Base-by-base conservation (phyloP, 2,113 vertebrate genomes). In the Conger conger region DNA sequence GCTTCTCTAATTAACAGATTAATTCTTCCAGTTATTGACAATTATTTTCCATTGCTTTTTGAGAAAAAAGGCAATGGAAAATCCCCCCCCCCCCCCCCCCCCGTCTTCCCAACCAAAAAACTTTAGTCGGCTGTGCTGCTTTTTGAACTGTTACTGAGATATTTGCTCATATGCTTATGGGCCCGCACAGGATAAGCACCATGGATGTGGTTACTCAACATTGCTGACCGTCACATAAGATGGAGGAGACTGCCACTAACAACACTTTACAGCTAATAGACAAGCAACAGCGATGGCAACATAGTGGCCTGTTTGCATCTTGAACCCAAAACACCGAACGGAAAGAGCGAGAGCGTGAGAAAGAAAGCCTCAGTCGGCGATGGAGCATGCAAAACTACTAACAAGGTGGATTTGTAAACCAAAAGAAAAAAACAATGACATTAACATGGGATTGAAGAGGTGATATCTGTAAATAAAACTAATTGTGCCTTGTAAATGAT, bases 141-240 rank as follows among this genome's bases (percentile, higher is more conserved):
- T 97, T 96, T 98, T 96, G 98, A 95, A 96, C 97, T 94, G 97
- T 97, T 97, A 97, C 96, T 98, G 96, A 97, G 97, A 97, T 97
- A 95, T 98, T 97, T 97, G 96, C 96, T 96, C 96, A 96, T 94
- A 95, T 96, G 95, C 96, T 97, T 96, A 95, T 96, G 96, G 96
- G 96, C 95, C 94, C 68, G 68, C 94, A 97, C 97, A 96, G 97
- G 96, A 98, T 96, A 96, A 97, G 94, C 96, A 95, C 95, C 96
- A 94, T 90, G 95, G 96, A 98, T 95, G 93, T 96, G 95, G 96
- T 96, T 97, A 96, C 95, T 86, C 94, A 96, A 95, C 93, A 94
- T 90, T 95, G 94, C 91, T 92, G 93, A 91, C 84, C 94, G 94
- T 95, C 94, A 91, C 86, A 88, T 86, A 89, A 86, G 96, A 95